Conservation (phyloP, 2,113 vertebrate species). For the Megaceryle maxima region DNA sequence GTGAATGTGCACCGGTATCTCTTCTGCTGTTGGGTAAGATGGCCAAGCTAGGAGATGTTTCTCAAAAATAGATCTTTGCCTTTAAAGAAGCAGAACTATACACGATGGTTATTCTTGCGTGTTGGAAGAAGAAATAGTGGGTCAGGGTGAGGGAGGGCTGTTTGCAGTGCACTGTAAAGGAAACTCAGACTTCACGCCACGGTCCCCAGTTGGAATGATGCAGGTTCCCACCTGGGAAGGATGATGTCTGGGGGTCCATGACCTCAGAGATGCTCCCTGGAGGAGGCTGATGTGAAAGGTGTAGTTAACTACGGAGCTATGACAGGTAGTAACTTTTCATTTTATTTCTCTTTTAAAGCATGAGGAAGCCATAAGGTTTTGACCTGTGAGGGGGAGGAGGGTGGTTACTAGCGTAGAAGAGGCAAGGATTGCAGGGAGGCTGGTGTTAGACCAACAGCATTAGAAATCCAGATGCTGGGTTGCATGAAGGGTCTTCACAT, state of each 20-base stretch:
- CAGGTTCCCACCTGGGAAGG: background rate
- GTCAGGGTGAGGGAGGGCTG: fast-evolving
- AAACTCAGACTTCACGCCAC: background rate
- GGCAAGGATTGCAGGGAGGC: background rate
- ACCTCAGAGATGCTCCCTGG: background rate
- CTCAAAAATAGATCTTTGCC: background rate
- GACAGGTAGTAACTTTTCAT: background rate
- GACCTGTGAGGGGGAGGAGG: background rate
- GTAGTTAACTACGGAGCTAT: background rate
- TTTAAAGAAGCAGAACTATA: background rate
- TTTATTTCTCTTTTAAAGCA: background rate
- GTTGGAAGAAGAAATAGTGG: background rate
- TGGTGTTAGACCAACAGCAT: background rate
- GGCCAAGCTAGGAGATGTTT: background rate
- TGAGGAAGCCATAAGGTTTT: background rate
- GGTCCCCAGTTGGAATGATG: too few relatives aligned
- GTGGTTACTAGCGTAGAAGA: background rate
- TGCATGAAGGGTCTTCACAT: too few relatives aligned
- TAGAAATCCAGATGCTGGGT: background rate
- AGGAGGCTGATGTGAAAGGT: background rate
- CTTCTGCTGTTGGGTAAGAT: background rate
- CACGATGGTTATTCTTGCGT: background rate
- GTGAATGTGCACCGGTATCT: fast-evolving
- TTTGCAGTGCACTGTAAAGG: background rate
- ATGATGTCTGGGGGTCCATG: fast-evolving